Evolutionary conservation across 2,113 vertebrate species (phyloP).

Genomic region (Haliaeetus leucogaster): DNA sequence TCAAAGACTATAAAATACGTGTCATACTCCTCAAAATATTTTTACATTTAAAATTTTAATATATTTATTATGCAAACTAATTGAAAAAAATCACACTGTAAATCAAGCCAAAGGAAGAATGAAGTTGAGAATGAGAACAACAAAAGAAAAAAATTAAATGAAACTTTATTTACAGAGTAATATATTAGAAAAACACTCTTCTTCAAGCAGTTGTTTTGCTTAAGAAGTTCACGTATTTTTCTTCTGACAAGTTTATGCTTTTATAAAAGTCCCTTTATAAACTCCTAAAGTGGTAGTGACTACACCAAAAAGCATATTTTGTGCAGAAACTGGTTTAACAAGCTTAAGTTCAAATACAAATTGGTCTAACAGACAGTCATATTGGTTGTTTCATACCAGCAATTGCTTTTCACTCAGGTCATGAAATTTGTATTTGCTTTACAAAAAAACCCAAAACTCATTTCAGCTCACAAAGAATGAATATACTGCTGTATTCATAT

Average conservation of each 20-base stretch:
- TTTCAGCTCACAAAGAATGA: neutral
- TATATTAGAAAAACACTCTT: neutral
- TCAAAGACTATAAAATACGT: neutral
- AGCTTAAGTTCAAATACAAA: neutral
- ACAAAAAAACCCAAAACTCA: neutral
- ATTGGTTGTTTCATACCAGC: neutral
- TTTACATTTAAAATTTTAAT: neutral
- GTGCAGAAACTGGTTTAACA: neutral
- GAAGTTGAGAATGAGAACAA: neutral
- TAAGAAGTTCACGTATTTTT: neutral
- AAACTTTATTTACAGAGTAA: neutral
- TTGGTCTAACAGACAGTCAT: neutral
- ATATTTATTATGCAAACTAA: neutral
- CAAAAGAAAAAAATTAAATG: neutral
- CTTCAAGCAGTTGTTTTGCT: neutral
- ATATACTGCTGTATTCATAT: neutral
- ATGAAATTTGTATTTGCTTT: neutral
- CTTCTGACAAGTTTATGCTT: neutral
- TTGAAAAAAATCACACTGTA: neutral
- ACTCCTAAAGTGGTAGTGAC: neutral
- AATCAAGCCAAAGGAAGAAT: neutral
- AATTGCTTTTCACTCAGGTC: neutral
- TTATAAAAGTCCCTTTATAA: neutral
- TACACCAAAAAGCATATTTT: neutral
- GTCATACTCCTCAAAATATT: neutral